A percentile compares a stretch with the other conserved stretches of the same genome.
These are phyloP conservation scores for Ichneumoninae sp. DNA, from an alignment of 2,888 invertebrate species.

Conservation along the genomic window DNA sequence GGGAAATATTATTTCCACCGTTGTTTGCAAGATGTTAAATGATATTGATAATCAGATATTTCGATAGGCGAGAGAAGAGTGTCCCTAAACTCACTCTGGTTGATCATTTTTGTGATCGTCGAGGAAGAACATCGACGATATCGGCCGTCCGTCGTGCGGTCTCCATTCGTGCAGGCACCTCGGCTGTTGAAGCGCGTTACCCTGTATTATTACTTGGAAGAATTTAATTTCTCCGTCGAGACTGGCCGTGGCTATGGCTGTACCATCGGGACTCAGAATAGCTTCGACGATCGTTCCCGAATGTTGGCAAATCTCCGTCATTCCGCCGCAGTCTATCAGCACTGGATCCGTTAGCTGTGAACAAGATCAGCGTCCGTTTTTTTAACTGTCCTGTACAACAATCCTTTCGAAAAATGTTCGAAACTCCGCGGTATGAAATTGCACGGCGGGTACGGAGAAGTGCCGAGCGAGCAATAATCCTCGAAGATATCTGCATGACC, in stretches of 20 bases:
- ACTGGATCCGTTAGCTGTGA: conserved; percentile 77
- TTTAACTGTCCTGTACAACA: background rate
- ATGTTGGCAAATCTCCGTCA: conserved; percentile 87
- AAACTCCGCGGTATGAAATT: background rate
- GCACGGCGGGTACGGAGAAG: no score
- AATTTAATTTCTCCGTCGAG: conserved; percentile 96
- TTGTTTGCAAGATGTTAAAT: background rate
- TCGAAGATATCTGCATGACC: no score
- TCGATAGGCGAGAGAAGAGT: conserved; percentile 29
- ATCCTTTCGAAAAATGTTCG: background rate
- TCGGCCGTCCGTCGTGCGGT: conserved; percentile 94
- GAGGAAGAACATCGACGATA: conserved; percentile 96
- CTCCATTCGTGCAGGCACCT: conserved; percentile 96
- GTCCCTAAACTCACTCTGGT: conserved; percentile 88
- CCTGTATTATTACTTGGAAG: conserved; percentile 93
- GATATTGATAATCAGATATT: background rate
- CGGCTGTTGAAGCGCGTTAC: conserved; percentile 86
- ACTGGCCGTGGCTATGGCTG: conserved; percentile 96
- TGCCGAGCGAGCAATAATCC: no score
- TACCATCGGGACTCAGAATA: conserved; percentile 97
- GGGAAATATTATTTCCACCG: background rate
- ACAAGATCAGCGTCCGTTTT: conserved; percentile 23
- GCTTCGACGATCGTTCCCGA: conserved; percentile 91
- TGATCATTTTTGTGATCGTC: conserved; percentile 94
- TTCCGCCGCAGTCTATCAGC: conserved; percentile 77